These are phyloP conservation scores for Pomacea canaliculata DNA, from an alignment of 2,888 invertebrate genomes.

Conservation along the genomic window DNA sequence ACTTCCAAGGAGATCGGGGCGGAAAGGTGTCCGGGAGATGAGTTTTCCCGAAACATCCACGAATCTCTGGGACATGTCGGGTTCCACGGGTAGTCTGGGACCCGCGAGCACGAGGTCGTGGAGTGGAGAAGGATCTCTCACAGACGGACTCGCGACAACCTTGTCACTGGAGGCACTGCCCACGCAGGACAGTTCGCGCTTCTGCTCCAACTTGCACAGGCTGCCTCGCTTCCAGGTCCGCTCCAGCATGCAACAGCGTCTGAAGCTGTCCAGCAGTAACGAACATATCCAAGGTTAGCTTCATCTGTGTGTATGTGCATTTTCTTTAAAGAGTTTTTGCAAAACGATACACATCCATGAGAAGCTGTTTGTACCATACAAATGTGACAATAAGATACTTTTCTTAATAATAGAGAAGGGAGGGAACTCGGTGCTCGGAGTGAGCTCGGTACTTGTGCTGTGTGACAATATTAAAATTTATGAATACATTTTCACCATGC, in stretches of 20 bases:
- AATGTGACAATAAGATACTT: too few relatives aligned
- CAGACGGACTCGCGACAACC: neutral
- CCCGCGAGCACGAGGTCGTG: neutral
- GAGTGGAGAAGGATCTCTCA: neutral
- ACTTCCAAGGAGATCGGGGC: too few relatives aligned
- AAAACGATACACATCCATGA: too few relatives aligned
- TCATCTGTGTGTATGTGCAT: too few relatives aligned
- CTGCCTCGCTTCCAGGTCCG: constrained; percentile 20
- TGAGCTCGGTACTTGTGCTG: too few relatives aligned
- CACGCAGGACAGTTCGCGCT: neutral
- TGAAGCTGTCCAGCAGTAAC: neutral
- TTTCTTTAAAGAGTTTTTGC: too few relatives aligned
- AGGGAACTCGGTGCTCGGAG: too few relatives aligned
- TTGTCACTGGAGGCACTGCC: neutral
- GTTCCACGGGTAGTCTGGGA: neutral
- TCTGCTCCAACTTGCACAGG: constrained; percentile 6
- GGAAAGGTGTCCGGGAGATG: too few relatives aligned
- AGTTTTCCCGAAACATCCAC: neutral
- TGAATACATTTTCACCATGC: too few relatives aligned
- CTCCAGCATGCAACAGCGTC: constrained; percentile 1
- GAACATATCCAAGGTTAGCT: neutral
- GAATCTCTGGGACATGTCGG: neutral
- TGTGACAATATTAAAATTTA: too few relatives aligned
- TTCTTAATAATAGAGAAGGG: too few relatives aligned
- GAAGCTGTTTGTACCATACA: too few relatives aligned